Base-by-base conservation (phyloP, 1,140 invertebrate genomes). In the Listronotus oregonensis region DNA sequence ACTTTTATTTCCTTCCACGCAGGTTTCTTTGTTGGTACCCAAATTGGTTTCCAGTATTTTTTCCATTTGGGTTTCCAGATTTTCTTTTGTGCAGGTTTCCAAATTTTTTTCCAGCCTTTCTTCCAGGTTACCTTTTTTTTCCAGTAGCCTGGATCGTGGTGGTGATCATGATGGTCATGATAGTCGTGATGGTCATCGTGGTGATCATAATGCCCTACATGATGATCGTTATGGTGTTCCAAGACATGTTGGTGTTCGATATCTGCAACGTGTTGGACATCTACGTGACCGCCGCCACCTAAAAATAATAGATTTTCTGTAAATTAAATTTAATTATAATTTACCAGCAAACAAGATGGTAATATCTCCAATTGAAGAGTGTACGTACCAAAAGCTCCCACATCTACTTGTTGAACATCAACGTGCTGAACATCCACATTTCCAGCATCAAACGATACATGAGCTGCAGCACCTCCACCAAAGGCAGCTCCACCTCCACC, bases 91-190 rank as follows among this genome's bases (percentile, higher is more conserved):
- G 81, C 82, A 14, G 82, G 81, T 60, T 84, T 82, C 77, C 83
- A 77, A 27, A 82, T 77, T 67, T 84, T 83, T 39, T 83, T 83
- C 83, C 83, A 84, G 66, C 85, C 83, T 69, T 87, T 85, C 72
- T 87, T 86, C 85, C 85, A 87, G 1, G 85, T 83, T 72, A 86
- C 77, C 66, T 87, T 83, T 56, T 87, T 86, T 75, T 82, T 84
- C 83, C 83, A 85, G 71, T 83, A 85, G 14, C 89, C 82, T 6
- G 86, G 87, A 62, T 85, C 78, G 71, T 81, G 83, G 56, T 77
- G 74, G 51, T 70, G 43, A 14, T 70, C 12, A 46, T 69, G 67
- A 34, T 80, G 82, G 55, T 76, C 71, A 49, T 70, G 64, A 39
- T 66, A 27, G 39, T 58, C 17, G 18, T 60, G 17, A 50, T 67